Base-by-base conservation (phyloP, 2,888 invertebrate genomes). In the Selenia dentaria region DNA sequence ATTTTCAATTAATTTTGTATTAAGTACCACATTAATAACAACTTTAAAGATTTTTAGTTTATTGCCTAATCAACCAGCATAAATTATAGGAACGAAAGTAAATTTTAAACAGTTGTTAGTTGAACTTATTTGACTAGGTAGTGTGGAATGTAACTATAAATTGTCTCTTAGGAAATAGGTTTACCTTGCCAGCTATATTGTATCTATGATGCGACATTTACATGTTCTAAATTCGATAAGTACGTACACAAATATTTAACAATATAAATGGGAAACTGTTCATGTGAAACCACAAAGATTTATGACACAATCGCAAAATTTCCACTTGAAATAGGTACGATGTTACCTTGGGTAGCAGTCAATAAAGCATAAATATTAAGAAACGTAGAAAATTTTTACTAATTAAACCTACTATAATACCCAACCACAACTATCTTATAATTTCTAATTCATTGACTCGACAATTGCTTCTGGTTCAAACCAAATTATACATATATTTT, bases 61-160 rank as follows among this genome's bases (percentile, higher is more conserved):
- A n/a, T n/a, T n/a, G n/a, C n/a, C n/a, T n/a, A n/a, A n/a, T n/a
- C n/a, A n/a, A n/a, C n/a, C n/a, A n/a, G n/a, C n/a, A n/a, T n/a
- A n/a, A n/a, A n/a, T n/a, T n/a, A n/a, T n/a, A n/a, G n/a, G n/a
- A n/a, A n/a, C n/a, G n/a, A n/a, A n/a, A n/a, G n/a, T n/a, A n/a
- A n/a, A 18, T 31, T 34, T 10, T 11, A 27, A 9, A 14, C 32
- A 16, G 10, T 35, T 45, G 12, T 27, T 14, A 28, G 18, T 20
- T 26, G 8, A 26, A 16, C 74, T 78, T 79, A 80, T 35, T 58
- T 76, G 79, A 81, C 82, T 82, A 83, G 78, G 77, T 33, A 74
- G 75, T 22, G 75, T 83, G 86, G 85, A 86, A 86, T 86, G 85
- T 86, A 70, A 70, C 81, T 84, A 62, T 67, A 65, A 59, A 61